Evolutionary conservation across 2,797 vertebrate genomes (phyloP).

Genomic region (Cephalopachus bancanus): DNA sequence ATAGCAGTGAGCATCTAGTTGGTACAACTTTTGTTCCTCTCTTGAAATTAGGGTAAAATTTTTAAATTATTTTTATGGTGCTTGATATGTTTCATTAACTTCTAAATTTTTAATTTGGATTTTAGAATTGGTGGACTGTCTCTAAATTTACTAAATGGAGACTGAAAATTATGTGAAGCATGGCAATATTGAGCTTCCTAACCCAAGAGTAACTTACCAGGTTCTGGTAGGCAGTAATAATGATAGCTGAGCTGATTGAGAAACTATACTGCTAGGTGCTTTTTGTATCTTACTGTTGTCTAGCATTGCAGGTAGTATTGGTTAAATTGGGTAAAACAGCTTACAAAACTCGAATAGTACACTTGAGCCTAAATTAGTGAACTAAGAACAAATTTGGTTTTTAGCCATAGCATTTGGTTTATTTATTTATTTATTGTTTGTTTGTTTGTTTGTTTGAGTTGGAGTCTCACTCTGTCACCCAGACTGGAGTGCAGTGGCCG

Average conservation of each 20-base stretch:
- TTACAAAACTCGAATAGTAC: conserved; percentile 9
- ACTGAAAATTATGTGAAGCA: conserved; percentile 33
- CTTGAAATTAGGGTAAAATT: conserved; percentile 36
- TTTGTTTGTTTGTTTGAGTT: no score
- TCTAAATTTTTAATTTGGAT: not conserved
- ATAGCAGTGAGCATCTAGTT: not conserved
- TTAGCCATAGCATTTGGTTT: conserved; percentile 66
- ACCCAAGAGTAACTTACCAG: not conserved
- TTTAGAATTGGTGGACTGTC: conserved; percentile 1
- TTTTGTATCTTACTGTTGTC: not conserved
- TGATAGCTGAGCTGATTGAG: not conserved
- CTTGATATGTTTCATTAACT: conserved; percentile 16
- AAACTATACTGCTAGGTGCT: not conserved
- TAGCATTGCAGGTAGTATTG: not conserved
- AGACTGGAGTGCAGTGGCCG: no score
- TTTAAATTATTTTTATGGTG: conserved; percentile 43
- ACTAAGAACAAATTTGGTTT: conserved; percentile 71
- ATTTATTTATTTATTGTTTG: conserved; percentile 34
- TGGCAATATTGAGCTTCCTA: not conserved
- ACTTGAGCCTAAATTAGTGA: conserved; percentile 59
- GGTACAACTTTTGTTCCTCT: conserved; percentile 39
- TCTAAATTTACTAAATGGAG: conserved; percentile 47
- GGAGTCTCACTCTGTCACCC: no score
- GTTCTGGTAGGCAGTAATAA: not conserved
- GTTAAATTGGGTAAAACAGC: not conserved